Evolutionary conservation across 2,888 invertebrate genomes (phyloP).

Genomic region (Nematopogon swammerdamellus): DNA sequence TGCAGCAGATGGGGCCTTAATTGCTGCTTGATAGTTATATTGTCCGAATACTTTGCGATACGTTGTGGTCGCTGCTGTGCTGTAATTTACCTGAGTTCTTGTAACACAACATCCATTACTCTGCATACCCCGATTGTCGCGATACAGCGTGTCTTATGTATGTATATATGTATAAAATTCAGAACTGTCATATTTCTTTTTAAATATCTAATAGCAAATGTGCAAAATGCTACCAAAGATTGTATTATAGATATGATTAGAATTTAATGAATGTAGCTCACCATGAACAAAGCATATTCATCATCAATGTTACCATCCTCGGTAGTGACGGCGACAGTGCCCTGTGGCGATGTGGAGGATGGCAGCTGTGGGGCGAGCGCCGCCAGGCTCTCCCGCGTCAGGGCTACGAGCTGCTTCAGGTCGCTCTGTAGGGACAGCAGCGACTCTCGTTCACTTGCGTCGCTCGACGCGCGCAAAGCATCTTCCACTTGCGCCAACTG

Average conservation of each 20-base stretch:
- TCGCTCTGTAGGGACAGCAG: slow-evolving; percentile 60
- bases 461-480: slow-evolving; percentile 45
- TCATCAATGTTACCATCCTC: slow-evolving; percentile 28
- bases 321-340: slow-evolving; percentile 13
- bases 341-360: slow-evolving; percentile 11
- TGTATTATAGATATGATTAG: background rate
- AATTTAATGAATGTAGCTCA: slow-evolving; percentile 20
- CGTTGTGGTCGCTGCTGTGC: too few species aligned
- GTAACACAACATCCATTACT: too few species aligned
- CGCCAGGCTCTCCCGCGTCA: slow-evolving; percentile 61
- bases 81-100: too few species aligned
- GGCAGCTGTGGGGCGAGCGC: slow-evolving; percentile 16
- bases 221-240: too few species aligned
- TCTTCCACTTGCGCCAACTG: slow-evolving; percentile 63
- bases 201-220: background rate
- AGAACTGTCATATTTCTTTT: background rate
- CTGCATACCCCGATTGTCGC: too few species aligned
- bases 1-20: too few species aligned
- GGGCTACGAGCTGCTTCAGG: slow-evolving; percentile 63
- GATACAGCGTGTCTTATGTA: too few species aligned
- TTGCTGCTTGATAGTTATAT: too few species aligned
- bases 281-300: slow-evolving; percentile 71
- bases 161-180: too few species aligned
- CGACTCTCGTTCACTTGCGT: slow-evolving; percentile 51
- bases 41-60: too few species aligned